These are phyloP conservation scores for Nephrotoma appendiculata DNA, from an alignment of 2,888 invertebrate species.

Conservation along the genomic window DNA sequence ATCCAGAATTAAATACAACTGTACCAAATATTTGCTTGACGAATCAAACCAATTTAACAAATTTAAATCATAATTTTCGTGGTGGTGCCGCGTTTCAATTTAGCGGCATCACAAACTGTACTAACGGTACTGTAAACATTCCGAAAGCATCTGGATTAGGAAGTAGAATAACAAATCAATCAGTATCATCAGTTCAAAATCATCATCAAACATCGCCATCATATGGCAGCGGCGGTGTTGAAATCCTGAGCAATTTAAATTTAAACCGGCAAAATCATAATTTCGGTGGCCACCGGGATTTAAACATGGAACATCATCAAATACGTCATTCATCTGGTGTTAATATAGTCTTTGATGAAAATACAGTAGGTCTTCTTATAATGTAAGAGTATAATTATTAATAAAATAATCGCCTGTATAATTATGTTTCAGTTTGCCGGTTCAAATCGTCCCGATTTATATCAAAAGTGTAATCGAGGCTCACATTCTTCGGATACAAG, in stretches of 20 bases:
- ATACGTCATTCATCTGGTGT: conserved; percentile 13
- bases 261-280: background rate
- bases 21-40: background rate
- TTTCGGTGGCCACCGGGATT: background rate
- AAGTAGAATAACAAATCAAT: background rate
- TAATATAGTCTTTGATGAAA: conserved; percentile 7
- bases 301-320: conserved; percentile 14
- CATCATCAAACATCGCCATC: conserved; percentile 6
- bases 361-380: background rate
- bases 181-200: background rate
- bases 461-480: conserved; percentile 68
- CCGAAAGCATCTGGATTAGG: background rate
- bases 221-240: background rate
- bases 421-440: background rate
- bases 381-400: too few relatives aligned
- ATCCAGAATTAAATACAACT: conserved; percentile 10
- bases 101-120: conserved; percentile 1
- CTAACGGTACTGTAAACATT: background rate
- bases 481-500: conserved; percentile 89
- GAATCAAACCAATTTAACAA: background rate
- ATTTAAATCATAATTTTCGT: background rate
- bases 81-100: background rate
- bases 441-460: conserved; percentile 47
- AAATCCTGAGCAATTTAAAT: background rate
- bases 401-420: background rate